Base-by-base conservation (phyloP, 2,888 invertebrate species). In the Acleris laterana region DNA sequence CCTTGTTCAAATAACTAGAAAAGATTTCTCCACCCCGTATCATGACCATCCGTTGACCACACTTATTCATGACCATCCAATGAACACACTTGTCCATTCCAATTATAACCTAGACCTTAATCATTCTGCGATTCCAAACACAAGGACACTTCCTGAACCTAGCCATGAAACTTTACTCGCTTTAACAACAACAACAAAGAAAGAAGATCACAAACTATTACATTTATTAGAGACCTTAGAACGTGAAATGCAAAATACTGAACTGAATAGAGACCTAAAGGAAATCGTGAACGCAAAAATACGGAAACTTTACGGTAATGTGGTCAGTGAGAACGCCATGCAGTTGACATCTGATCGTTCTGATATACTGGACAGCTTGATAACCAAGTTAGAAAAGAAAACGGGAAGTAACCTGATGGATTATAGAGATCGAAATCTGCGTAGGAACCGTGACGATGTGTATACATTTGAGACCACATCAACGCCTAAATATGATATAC, bases 251-350 rank as follows among this genome's bases (percentile, higher is more conserved):
- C 83, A 82, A 58, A 77, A 85, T 65, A 72, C 84, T 38, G 77
- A 88, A 62, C 68, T 88, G 17, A 74, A 77, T 63, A 77, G 75
- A 3, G 76, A 68, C 5, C 81, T 84, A 68, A 89, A 84, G 74
- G 77, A 85, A 71, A 70, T 87, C 58, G 79, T 89, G 61, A 84
- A 89, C 74, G 80, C 76, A 2, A 90, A 86, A 77, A 79, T 90
- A 19, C 78, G 83, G 62, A 85, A 85, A 77, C 87, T 90, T 61
- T 89, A 89, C 19, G 85, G 78, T 0, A 75, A 72, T 59, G 70
- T 85, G 0, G 72, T 83, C 7, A 80, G 81, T 1, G 78, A 77
- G 53, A 51, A 74, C 16, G 68, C 68, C 22, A 6, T n/a, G 9
- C n/a, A n/a, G 1, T 22, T 5, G 11, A n/a, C 61, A 67, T 20